Evolutionary conservation across 2,888 invertebrate species (phyloP).

Genomic region (Elegia similella): DNA sequence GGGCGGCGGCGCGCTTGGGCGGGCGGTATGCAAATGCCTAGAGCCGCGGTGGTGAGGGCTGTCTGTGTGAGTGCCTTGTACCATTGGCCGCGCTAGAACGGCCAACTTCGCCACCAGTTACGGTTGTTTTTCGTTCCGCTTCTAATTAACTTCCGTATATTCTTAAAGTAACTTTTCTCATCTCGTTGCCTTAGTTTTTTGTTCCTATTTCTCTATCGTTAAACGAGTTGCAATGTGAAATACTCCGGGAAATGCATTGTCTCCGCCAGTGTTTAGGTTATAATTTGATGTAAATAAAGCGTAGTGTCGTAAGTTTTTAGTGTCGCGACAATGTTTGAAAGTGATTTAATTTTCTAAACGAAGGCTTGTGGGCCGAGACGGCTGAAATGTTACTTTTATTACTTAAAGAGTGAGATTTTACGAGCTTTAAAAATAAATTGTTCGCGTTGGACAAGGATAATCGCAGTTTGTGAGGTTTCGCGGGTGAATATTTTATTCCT

Average conservation of each 20-base stretch:
- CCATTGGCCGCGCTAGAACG: slow-evolving; percentile 81
- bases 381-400: slow-evolving; percentile 78
- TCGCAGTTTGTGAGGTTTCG: slow-evolving; percentile 58
- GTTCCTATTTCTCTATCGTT: slow-evolving; percentile 51
- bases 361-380: slow-evolving; percentile 54
- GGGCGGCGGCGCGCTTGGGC: slow-evolving; percentile 80
- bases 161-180: slow-evolving; percentile 81
- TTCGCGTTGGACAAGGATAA: slow-evolving; percentile 57
- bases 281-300: slow-evolving; percentile 58
- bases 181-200: slow-evolving; percentile 67
- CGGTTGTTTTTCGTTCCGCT: slow-evolving; percentile 82
- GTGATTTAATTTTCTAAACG: slow-evolving; percentile 50
- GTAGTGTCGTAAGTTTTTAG: slow-evolving; percentile 55
- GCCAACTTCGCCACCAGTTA: slow-evolving; percentile 82
- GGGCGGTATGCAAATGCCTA: slow-evolving; percentile 82
- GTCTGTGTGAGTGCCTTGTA: slow-evolving; percentile 75
- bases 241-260: slow-evolving; percentile 32
- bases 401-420: slow-evolving; percentile 77
- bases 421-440: slow-evolving; percentile 78
- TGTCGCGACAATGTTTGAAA: slow-evolving; percentile 63
- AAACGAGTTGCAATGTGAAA: slow-evolving; percentile 52
- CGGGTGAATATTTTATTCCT: slow-evolving; percentile 65
- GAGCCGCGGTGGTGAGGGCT: slow-evolving; percentile 65
- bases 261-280: slow-evolving; percentile 50
- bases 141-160: slow-evolving; percentile 81